Percentiles rank a stretch among this genome's conserved stretches.
phyloP scores from a whole-genome alignment of 2,888 invertebrate genomes.

The Torymus auratus region DNA sequence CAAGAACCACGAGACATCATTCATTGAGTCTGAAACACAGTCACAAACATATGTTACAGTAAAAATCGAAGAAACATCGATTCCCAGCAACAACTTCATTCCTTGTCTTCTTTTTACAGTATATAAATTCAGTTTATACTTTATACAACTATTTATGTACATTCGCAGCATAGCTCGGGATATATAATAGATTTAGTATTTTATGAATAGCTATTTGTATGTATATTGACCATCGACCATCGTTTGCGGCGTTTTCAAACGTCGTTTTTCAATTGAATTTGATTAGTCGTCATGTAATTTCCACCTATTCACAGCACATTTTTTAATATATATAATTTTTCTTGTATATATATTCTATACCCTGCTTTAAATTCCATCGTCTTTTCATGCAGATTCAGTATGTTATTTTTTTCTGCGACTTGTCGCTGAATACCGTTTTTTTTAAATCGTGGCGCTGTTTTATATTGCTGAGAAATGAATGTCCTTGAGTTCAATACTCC shows the following conservation, averaged over 20 bases:
- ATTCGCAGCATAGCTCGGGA: conserved; percentile 44
- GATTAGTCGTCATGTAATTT: conserved; percentile 56
- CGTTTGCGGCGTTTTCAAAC: conserved; percentile 35
- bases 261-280: conserved; percentile 38
- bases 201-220: conserved; percentile 29
- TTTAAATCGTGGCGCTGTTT: no score
- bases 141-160: conserved; percentile 58
- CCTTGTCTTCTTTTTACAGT: conserved; percentile 29
- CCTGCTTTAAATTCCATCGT: conserved; percentile 43
- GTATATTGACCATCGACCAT: conserved; percentile 46
- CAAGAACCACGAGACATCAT: conserved; percentile 28
- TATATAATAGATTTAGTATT: conserved; percentile 40
- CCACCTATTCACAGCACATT: conserved; percentile 66
- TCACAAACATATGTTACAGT: conserved; percentile 27
- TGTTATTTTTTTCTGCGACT: no score
- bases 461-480: no score
- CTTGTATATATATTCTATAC: conserved; percentile 9
- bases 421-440: no score
- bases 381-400: conserved; percentile 1
- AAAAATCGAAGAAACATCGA: conserved; percentile 42
- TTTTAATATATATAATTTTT: conserved; percentile 38
- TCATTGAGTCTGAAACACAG: conserved; percentile 26
- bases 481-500: neutral
- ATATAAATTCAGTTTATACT: conserved; percentile 51
- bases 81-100: conserved; percentile 45